Percentiles rank a stretch among this genome's conserved stretches.
These are phyloP conservation scores for Physocephala rufipes DNA, from an alignment of 2,888 invertebrate genomes.

Conservation along the genomic window DNA sequence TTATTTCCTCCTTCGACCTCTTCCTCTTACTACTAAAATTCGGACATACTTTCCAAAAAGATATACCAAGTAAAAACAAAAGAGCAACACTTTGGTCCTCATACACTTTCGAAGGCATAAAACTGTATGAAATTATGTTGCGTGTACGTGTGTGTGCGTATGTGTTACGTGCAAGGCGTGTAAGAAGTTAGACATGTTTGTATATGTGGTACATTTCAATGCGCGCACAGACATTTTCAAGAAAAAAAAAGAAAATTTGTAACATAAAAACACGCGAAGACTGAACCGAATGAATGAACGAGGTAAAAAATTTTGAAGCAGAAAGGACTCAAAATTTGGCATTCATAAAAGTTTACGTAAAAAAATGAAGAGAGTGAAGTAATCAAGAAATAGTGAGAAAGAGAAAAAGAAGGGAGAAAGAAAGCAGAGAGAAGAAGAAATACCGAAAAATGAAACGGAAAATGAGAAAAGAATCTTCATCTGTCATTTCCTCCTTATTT, in stretches of 20 bases:
- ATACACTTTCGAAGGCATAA: no score
- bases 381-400: neutral
- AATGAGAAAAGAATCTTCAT: neutral
- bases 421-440: constrained; percentile 2
- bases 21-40: no score
- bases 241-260: neutral
- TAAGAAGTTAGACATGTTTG: neutral
- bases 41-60: no score
- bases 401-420: constrained; percentile 2
- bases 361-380: neutral
- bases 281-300: constrained; percentile 1
- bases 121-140: neutral
- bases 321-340: no score
- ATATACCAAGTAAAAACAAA: no score
- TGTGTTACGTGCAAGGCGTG: neutral
- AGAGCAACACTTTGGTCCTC: no score
- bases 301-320: no score
- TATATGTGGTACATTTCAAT: no score
- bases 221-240: neutral
- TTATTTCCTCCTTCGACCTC: no score
- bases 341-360: no score
- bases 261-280: neutral
- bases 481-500: no score
- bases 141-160: constrained; percentile 2
- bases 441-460: neutral